A percentile compares a stretch with the other conserved stretches of the same genome.
Conservation (phyloP, 53 echinoderm and acorn worm species). For the Echinometra lucunter region DNA sequence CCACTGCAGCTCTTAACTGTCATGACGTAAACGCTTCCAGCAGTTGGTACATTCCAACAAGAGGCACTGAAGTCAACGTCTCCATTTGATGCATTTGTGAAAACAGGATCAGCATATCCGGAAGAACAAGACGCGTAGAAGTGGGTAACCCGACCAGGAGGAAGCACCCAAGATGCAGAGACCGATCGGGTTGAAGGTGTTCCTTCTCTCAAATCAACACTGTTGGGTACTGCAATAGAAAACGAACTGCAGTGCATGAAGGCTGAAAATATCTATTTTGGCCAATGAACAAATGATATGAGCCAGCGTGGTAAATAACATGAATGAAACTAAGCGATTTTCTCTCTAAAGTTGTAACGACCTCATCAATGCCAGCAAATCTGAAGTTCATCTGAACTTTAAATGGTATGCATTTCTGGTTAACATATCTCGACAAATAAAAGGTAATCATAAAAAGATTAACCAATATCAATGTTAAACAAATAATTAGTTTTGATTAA, state of each 20-base stretch:
- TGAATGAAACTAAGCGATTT: no score
- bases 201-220: background rate
- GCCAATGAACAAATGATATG: no score
- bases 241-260: background rate
- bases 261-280: no score
- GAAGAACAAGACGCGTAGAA: background rate
- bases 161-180: background rate
- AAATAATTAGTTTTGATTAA: no score
- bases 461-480: no score
- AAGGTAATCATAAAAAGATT: no score
- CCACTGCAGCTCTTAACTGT: background rate
- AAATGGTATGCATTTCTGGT: no score
- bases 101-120: background rate
- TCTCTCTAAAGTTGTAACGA: no score
- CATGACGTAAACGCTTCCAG: background rate
- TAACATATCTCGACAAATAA: no score
- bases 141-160: background rate
- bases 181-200: background rate
- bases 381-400: no score
- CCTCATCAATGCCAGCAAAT: no score
- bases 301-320: no score
- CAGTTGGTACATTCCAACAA: background rate
- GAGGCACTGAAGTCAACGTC: background rate
- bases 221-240: background rate
- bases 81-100: background rate